Base-by-base conservation (phyloP, 2,888 invertebrate genomes). In the Meta bourneti region DNA sequence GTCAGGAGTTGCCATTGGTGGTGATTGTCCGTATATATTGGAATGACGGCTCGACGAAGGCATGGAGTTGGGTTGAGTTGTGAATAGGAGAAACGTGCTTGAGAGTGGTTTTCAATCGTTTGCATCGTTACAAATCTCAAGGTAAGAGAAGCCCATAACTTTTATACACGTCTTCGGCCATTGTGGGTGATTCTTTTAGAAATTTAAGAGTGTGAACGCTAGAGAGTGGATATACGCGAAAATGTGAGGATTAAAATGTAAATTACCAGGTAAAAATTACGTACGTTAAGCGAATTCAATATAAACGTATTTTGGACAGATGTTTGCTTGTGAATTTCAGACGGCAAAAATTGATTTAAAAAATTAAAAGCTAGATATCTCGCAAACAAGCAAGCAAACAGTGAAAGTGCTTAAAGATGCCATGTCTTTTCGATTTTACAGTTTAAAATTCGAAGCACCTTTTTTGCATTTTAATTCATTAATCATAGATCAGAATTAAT, bases 1-100 rank as follows among this genome's bases (percentile, higher is more conserved):
- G 90, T 90, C 90, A 90, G 80, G 9, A 72, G 71, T 90, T 90
- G 90, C 90, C 54, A 90, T 90, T 90, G 90, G 90, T 90, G 85
- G 85, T 48, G 80, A 81, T 75, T 19, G 74, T 61, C 75, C 74
- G 85, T 90, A 90, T 90, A 90, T 90, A 90, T 79, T 80, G 90
- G 74, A 54, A 80, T n/a, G 61, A 34, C 72, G 52, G 20, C 71
- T 61, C 79, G 74, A 0, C 20, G 34, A 52, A 72, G 19, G 34
- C 48, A 78, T 83, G 90, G 85, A 81, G 81, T 75, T 89, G 85
- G 51, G 80, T 85, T 82, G 82, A 61, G 90, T 85, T 81, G 79
- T 81, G 80, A 19, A 49, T 20, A 34, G 69, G 74, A 61, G 72
- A 74, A 81, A 81, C 79, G 78, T 70, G 74, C 20, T 74, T 34